A percentile compares a stretch with the other conserved stretches of the same genome.
These are phyloP conservation scores for Diaprepes abbreviatus DNA, from an alignment of 2,888 invertebrate genomes.

Conservation along the genomic window DNA sequence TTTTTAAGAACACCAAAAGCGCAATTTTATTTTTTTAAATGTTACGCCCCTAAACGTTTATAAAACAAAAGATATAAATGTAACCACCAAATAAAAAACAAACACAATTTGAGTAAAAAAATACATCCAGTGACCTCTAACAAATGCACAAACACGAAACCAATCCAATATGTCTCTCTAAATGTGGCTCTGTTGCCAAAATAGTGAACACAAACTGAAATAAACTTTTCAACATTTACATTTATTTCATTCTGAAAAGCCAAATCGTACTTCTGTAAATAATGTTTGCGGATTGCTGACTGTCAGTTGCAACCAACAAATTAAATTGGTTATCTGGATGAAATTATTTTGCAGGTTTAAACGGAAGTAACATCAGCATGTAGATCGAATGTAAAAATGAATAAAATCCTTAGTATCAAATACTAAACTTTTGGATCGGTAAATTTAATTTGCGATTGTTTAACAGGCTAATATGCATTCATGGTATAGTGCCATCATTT, in stretches of 20 bases:
- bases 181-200: not conserved
- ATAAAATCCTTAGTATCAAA: no score
- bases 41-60: no score
- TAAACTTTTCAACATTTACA: not conserved
- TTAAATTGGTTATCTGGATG: not conserved
- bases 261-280: constrained; percentile 13
- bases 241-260: constrained; percentile 3
- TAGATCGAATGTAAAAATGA: no score
- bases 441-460: no score
- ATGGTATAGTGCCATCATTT: no score
- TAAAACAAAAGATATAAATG: no score
- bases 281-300: constrained; percentile 11
- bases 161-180: not conserved
- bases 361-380: no score
- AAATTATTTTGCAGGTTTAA: not conserved
- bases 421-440: no score
- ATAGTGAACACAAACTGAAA: not conserved
- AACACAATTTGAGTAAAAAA: not conserved
- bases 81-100: not conserved
- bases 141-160: not conserved
- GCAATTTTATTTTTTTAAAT: no score
- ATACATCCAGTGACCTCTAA: not conserved
- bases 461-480: no score
- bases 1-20: no score
- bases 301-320: constrained; percentile 15